These are phyloP conservation scores for Plebejus argus DNA, from an alignment of 2,888 invertebrate species.

Conservation along the genomic window DNA sequence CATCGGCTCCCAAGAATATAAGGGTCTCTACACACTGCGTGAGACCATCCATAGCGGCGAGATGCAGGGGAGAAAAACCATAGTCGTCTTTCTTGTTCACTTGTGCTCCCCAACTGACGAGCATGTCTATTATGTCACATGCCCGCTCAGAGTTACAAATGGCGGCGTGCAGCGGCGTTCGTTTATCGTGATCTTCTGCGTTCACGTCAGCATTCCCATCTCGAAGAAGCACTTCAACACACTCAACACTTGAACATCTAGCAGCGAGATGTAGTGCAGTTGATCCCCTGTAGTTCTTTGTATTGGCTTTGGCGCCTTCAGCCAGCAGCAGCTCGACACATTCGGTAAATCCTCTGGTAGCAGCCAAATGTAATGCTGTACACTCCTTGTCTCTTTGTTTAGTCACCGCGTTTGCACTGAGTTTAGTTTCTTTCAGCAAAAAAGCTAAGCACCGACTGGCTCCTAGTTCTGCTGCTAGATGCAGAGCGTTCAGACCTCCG, in stretches of 20 bases:
- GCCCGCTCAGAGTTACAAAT: constrained; percentile 89
- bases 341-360: constrained; percentile 91
- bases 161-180: constrained; percentile 91
- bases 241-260: constrained; percentile 88
- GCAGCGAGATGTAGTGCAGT: constrained; percentile 94
- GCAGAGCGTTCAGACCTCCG: constrained; percentile 88
- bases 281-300: constrained; percentile 88
- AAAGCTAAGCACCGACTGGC: constrained; percentile 86
- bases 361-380: constrained; percentile 91
- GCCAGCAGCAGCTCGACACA: constrained; percentile 89
- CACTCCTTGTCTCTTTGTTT: constrained; percentile 87
- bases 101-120: constrained; percentile 89
- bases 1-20: constrained; percentile 91
- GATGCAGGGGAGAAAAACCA: constrained; percentile 91
- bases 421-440: constrained; percentile 87
- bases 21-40: constrained; percentile 91
- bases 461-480: constrained; percentile 89
- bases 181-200: constrained; percentile 88
- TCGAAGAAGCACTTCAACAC: constrained; percentile 87
- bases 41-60: constrained; percentile 91
- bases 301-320: constrained; percentile 88
- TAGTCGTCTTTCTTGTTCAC: constrained; percentile 92
- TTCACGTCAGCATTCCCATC: constrained; percentile 90
- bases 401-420: constrained; percentile 86
- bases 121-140: constrained; percentile 88